phyloP scores from a whole-genome alignment of 2,888 invertebrate species.

The Trichacis sp. region DNA sequence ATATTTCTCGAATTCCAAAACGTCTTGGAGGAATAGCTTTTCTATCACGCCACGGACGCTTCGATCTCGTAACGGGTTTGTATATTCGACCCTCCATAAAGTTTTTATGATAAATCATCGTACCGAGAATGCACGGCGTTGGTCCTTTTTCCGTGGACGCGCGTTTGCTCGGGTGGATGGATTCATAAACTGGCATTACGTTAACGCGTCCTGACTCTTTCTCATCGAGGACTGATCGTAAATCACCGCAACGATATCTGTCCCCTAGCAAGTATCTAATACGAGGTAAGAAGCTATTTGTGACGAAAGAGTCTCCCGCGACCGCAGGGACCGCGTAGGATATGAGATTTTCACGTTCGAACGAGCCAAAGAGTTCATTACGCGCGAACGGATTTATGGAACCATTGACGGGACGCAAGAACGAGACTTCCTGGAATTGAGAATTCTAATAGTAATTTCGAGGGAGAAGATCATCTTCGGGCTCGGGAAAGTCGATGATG shows the following conservation, averaged over 20 bases:
- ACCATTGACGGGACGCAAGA: conserved; percentile 30
- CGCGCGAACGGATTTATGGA: conserved; percentile 50
- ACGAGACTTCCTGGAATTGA: conserved; percentile 12
- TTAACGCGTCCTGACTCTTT: conserved; percentile 3
- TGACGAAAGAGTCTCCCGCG: conserved; percentile 5
- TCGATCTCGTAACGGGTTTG: background rate
- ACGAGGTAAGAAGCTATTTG: conserved; percentile 16
- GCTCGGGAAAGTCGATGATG: too few relatives aligned
- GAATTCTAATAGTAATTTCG: too few relatives aligned
- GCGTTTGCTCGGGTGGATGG: conserved; percentile 1
- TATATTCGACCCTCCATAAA: background rate
- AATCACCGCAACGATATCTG: conserved; percentile 13
- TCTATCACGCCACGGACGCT: background rate
- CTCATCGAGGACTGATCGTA: conserved; percentile 19
- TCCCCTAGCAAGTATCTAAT: conserved; percentile 2
- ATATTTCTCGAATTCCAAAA: too few relatives aligned
- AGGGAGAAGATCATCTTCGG: too few relatives aligned
- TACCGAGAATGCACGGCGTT: background rate
- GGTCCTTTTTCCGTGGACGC: background rate
- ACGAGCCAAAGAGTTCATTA: conserved; percentile 47
- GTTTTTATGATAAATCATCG: background rate
- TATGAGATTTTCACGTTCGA: conserved; percentile 35
- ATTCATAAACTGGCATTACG: conserved; percentile 17
- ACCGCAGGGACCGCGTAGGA: conserved; percentile 21
- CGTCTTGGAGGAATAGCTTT: too few relatives aligned